These are phyloP conservation scores for Hemibagrus guttatus DNA, from an alignment of 2,797 vertebrate species.

Conservation along the genomic window DNA sequence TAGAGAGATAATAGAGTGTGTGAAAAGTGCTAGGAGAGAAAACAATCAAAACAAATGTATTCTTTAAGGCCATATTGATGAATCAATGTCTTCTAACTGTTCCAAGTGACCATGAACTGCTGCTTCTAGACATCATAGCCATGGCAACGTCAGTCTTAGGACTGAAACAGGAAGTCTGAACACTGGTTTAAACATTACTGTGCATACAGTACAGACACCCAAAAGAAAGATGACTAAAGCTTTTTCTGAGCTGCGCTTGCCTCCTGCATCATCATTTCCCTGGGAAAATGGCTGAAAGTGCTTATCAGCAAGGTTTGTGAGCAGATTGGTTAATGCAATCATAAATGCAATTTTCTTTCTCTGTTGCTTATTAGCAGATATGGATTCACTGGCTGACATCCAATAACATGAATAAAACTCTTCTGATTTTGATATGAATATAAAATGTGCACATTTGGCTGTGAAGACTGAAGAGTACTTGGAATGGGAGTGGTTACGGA, in stretches of 20 bases:
- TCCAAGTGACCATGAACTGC: slow-evolving; percentile 41
- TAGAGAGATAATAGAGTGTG: neutral
- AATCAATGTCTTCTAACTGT: slow-evolving; percentile 39
- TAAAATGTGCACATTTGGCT: neutral
- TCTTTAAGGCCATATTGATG: slow-evolving; percentile 49
- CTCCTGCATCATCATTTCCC: slow-evolving; percentile 8
- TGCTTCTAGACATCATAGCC: slow-evolving; percentile 48
- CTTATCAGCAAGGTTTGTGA: neutral
- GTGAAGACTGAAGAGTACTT: neutral
- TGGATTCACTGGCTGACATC: neutral
- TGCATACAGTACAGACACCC: slow-evolving; percentile 11
- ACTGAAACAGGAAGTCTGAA: slow-evolving; percentile 19
- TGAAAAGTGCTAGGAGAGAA: neutral
- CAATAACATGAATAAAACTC: too few relatives aligned
- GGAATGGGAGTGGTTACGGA: neutral
- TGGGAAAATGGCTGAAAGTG: neutral
- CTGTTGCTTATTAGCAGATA: neutral
- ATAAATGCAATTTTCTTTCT: too few relatives aligned
- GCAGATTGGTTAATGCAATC: neutral
- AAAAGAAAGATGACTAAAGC: slow-evolving; percentile 16
- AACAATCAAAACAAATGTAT: slow-evolving; percentile 4
- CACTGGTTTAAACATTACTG: slow-evolving; percentile 24
- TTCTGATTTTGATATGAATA: neutral
- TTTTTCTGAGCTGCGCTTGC: neutral
- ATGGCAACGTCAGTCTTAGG: slow-evolving; percentile 64